Evolutionary conservation across 2,888 invertebrate species (phyloP), one percentile per base, ranked within the genome.

Genomic region (Hirtodrosophila confusa): DNA sequence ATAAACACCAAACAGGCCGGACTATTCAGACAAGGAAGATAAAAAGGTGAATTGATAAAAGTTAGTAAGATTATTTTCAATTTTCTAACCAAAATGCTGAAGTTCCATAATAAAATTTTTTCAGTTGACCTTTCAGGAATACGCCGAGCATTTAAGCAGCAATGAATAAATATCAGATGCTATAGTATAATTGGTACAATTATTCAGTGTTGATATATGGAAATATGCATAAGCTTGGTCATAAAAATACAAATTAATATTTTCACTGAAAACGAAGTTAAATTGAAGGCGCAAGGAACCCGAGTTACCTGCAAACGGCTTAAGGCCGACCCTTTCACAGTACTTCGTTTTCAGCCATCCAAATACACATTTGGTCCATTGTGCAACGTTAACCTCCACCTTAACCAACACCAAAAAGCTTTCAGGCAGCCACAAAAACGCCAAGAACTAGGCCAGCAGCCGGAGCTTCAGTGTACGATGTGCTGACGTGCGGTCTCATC

Each of bases 401-500:
- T 71, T 66, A 49, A 53, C 66, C 78, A 68, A 51, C 68, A 61
- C 61, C 64, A 64, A 61, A 77, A 77, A 75, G 75, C 86, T 80
- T 78, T 80, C 78, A 75, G 75, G 43, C 24, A 51, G 62, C 73
- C 77, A 58, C 77, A 77, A 69, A 68, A 65, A 56, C 43, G 56
- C 36, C 53, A 56, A 53, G 68, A 80, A 80, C 77, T 80, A 80
- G 80, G 80, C 84, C 86, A 80, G 56, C 71, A 56, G 64, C 54
- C 67, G 41, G 51, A 33, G 49, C 58, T 58, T 40, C 39, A 45
- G 55, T 54, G 45, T 35, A 49, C 53, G 51, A 57, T 48, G n/a
- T 45, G 63, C 76, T 83, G 83, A 79, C 69, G 61, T 86, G 86
- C 76, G 80, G 86, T 83, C 80, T 64, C 69, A 68, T 75, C 76